These are phyloP conservation scores for Albula goreensis DNA, from an alignment of 2,113 vertebrate genomes.

Conservation along the genomic window DNA sequence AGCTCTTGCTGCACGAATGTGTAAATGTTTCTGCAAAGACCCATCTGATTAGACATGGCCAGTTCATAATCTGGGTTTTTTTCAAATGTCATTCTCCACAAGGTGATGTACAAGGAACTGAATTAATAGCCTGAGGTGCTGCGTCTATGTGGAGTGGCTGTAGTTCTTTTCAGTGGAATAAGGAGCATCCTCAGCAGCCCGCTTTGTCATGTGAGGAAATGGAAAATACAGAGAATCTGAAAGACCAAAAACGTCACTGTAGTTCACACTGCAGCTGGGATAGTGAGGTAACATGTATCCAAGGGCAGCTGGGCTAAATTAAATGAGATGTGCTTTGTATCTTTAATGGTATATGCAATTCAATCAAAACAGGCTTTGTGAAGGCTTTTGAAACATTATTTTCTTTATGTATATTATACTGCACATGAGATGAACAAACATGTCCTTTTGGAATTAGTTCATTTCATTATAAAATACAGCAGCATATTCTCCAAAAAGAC, in stretches of 20 bases:
- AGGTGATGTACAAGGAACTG: not conserved
- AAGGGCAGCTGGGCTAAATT: too few species aligned
- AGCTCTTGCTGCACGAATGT: not conserved
- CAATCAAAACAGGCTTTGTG: too few species aligned
- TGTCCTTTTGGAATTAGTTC: too few species aligned
- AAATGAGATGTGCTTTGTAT: too few species aligned
- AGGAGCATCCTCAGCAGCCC: not conserved
- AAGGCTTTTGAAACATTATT: too few species aligned
- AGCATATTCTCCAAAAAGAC: too few species aligned
- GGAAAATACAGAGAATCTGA: not conserved
- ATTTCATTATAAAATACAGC: too few species aligned
- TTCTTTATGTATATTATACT: too few species aligned
- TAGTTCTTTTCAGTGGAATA: not conserved
- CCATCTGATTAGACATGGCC: not conserved
- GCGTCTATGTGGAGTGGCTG: not conserved
- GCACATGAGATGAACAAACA: too few species aligned
- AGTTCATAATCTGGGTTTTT: not conserved
- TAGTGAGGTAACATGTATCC: not conserved
- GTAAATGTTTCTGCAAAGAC: not conserved
- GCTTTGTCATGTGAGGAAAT: not conserved
- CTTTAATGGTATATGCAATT: too few species aligned
- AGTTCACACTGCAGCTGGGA: not conserved
- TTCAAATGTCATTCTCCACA: not conserved
- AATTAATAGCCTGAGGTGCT: not conserved
- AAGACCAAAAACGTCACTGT: too few species aligned